Evolutionary conservation across 2,113 vertebrate species (phyloP).

Genomic region (Podarcis raffonei): DNA sequence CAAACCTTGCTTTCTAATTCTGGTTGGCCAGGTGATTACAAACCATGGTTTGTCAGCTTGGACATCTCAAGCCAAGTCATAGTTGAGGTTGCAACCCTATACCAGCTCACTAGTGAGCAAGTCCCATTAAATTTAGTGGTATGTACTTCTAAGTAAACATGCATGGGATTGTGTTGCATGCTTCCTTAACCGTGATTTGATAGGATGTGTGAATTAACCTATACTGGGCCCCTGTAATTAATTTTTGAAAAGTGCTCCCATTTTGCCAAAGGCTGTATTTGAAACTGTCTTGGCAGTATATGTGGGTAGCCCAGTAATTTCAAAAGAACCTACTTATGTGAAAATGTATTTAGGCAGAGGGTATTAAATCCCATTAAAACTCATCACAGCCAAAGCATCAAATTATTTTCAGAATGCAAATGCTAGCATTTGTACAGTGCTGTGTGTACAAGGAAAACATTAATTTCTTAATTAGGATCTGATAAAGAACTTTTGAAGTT

Average conservation of each 20-base stretch:
- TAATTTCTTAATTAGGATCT: not conserved
- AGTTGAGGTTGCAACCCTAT: not conserved
- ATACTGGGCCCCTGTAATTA: not conserved
- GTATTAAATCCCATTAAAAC: not conserved
- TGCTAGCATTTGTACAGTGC: not conserved
- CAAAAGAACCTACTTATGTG: not conserved
- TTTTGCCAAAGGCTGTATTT: not conserved
- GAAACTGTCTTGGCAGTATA: not conserved
- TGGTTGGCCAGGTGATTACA: not conserved
- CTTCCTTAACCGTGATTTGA: not conserved
- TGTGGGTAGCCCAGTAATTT: not conserved
- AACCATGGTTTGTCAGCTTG: not conserved
- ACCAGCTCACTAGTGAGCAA: not conserved
- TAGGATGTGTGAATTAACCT: not conserved
- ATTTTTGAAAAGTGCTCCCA: not conserved
- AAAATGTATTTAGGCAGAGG: not conserved
- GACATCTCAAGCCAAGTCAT: too few species aligned
- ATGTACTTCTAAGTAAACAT: not conserved
- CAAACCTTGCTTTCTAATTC: not conserved
- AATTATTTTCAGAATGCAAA: slow-evolving; percentile 16
- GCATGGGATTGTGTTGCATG: not conserved
- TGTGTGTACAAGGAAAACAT: not conserved
- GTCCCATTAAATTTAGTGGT: not conserved
- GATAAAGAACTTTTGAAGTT: not conserved
- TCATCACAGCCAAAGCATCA: slow-evolving; percentile 13